Base-by-base conservation (phyloP, 2,797 vertebrate species). In the Poeciliopsis turneri region DNA sequence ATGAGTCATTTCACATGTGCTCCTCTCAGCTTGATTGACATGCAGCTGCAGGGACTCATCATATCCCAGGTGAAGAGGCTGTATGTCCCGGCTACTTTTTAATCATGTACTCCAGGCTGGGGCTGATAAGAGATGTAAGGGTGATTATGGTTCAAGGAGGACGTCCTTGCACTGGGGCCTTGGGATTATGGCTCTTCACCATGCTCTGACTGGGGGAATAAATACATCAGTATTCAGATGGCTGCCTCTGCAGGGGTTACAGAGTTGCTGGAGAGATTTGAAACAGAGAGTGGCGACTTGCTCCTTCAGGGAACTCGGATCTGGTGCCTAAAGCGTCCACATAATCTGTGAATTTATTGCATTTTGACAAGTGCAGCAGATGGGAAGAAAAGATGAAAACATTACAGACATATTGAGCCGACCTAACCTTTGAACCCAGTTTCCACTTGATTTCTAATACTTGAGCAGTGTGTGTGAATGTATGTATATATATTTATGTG, bases 81-180 rank as follows among this genome's bases (percentile, higher is more conserved):
- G 86, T 87, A 77, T 87, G 90, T 89, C 89, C 90, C 66, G 80
- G 88, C 74, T 85, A 89, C 85, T 90, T 94, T 93, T 94, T 95
- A 94, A 95, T 95, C 90, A 94, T 90, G 85, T 86, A 88, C 86
- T 85, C 72, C 82, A 79, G 89, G 85, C 88, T 82, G 79, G 75
- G 80, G 75, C 87, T 80, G 91, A 94, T 95, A 92, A 93, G 90
- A 95, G 93, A 95, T 95, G 91, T 93, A 92, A 86, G 83, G 90
- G 88, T 91, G 94, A 94, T 95, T 94, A 93, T 87, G 89, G 93
- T 94, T 94, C 87, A 92, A 92, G 92, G 90, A 94, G 87, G 91
- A 93, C n/a, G 88, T 93, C 92, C 93, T 94, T 94, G 92, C 7
- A 2, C 86, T 41, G 80, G 68, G 86, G 88, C 90, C 86, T 88